Base-by-base conservation (phyloP, 1,140 invertebrate species). In the Diorhabda elongata region DNA sequence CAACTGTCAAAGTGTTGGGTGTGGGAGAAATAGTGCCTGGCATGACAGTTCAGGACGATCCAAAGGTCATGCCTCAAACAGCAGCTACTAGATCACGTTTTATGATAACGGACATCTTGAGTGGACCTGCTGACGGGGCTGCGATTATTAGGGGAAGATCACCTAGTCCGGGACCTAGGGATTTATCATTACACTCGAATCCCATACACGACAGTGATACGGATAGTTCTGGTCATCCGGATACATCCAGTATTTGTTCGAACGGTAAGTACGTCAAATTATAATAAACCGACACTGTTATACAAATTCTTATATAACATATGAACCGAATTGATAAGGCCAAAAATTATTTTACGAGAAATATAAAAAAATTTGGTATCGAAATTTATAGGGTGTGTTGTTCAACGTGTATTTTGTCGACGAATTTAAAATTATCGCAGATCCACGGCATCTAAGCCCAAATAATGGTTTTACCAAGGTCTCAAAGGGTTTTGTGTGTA, bases 101-200 rank as follows among this genome's bases (percentile, higher is more conserved):
- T 81, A 91, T 91, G 90, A 91, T 91, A 82, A 91, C 89, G 58
- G 90, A 92, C 73, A 91, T 92, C 66, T 82, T 91, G 64, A 89
- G 88, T 61, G 75, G 75, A 63, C 73, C 75, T 8, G 73, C 74
- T 6, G 76, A 76, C 67, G 77, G 75, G 44, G 73, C 72, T 52
- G 64, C 69, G 4, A 67, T 68, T 8, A 70, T 75, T 3, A 71
- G 75, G 58, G 72, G 76, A 41, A 66, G 80, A 67, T 80, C 79
- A n/a, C 81, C 80, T 0, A 80, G 78, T 77, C 81, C 81, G 5
- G 78, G 79, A 70, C 81, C 81, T 3, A 74, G 81, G 45, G 81
- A 82, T 74, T 66, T 82, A 26, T 79, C 77, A 0, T 66, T 81
- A 26, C 79, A 80, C 59, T 77, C 80, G 8, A 76, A 75, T 63